Base-by-base conservation (phyloP, 2,888 invertebrate species). In the Hofmannophila pseudospretella region DNA sequence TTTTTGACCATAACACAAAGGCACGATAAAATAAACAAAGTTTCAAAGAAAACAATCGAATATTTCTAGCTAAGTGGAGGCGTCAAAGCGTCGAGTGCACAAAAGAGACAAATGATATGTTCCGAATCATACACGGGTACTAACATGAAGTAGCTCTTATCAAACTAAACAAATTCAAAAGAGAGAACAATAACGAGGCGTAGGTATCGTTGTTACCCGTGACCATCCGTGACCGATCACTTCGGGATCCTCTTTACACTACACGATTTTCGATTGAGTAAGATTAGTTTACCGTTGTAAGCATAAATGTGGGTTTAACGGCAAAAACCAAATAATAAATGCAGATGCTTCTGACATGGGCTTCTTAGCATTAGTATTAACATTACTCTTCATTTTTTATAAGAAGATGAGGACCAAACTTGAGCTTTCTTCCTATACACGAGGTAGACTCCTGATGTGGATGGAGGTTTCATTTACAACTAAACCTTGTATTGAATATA, bases 141-240 rank as follows among this genome's bases (percentile, higher is more conserved):
- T 55, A 58, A 67, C 58, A 63, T 80, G 67, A 70, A 82, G 79
- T 75, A 69, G 66, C 74, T 81, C 80, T 85, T 84, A 86, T 84
- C 84, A 66, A 63, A 67, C 67, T 72, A 72, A 76, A 82, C 78
- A 78, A 74, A 84, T 78, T 66, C 63, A 73, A 61, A 66, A 71
- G 63, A 64, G 70, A 78, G 80, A 84, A 85, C 84, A 85, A 85
- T 82, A 75, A 77, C 61, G 67, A 62, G 66, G 60, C 70, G 66
- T 68, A 63, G 64, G 68, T 73, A 70, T 65, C 61, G 59, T 60
- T 52, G 68, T 67, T 67, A 69, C 64, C 58, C 59, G 58, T 58
- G 58, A 61, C 57, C 63, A 69, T 64, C 58, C 59, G 58, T 58
- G 58, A 61, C 57, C 63, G 62, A 67, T 70, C 64, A 50, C 50